These are phyloP conservation scores for Rhyacophila evoluta DNA, from an alignment of 2,888 invertebrate species.

Conservation along the genomic window DNA sequence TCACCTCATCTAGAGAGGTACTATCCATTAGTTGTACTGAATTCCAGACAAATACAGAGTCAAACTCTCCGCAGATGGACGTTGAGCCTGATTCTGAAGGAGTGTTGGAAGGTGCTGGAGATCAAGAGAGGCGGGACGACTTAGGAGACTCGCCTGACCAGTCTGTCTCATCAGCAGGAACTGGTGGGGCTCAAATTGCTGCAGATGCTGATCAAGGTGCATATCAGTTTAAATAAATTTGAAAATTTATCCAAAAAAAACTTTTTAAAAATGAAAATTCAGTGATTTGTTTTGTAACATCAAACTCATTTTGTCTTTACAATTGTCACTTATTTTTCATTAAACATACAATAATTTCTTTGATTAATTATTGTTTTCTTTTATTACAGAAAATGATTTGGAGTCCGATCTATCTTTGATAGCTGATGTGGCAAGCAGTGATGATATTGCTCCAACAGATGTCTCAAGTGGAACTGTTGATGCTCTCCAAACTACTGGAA, in stretches of 20 bases:
- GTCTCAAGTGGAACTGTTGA: slow-evolving; percentile 68
- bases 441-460: slow-evolving; percentile 64
- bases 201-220: neutral
- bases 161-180: slow-evolving; percentile 66
- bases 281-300: no score
- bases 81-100: slow-evolving; percentile 62
- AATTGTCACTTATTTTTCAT: no score
- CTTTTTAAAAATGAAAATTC: no score
- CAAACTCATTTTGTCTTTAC: no score
- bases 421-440: slow-evolving; percentile 68
- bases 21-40: no score
- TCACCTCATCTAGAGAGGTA: no score
- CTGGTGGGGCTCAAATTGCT: slow-evolving; percentile 58
- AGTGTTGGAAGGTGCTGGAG: slow-evolving; percentile 60
- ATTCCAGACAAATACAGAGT: slow-evolving; percentile 61
- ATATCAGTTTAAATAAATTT: no score
- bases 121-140: slow-evolving; percentile 62
- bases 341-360: no score
- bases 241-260: no score
- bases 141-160: slow-evolving; percentile 66
- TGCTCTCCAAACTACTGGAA: slow-evolving; percentile 61
- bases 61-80: slow-evolving; percentile 63
- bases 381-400: slow-evolving; percentile 57
- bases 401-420: slow-evolving; percentile 43
- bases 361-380: neutral